phyloP scores from a whole-genome alignment of 2,888 invertebrate species.

The Lasioglossum oenotherae region DNA sequence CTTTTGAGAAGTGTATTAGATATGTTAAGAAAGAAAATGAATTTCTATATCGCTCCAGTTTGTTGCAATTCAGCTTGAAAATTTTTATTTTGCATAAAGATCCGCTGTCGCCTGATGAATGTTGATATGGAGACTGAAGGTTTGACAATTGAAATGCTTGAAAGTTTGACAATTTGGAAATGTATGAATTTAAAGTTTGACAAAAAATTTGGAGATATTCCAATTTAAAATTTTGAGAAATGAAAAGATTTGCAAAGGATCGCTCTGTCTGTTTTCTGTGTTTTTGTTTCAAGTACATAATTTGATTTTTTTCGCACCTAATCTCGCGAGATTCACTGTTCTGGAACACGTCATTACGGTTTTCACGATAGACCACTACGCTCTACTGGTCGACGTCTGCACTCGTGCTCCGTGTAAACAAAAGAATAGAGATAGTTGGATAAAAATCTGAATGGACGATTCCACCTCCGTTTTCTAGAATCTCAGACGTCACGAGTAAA shows the following conservation, averaged over 20 bases:
- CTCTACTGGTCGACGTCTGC: slow-evolving; percentile 23
- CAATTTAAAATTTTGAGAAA: not conserved
- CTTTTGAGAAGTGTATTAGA: too few species aligned
- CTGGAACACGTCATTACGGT: slow-evolving; percentile 9
- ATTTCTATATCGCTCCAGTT: too few species aligned
- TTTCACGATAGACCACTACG: not conserved
- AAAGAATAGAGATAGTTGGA: slow-evolving; percentile 51
- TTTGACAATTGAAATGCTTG: too few species aligned
- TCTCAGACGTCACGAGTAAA: slow-evolving; percentile 37
- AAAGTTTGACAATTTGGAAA: too few species aligned
- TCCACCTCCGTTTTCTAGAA: slow-evolving; percentile 30
- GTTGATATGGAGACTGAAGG: too few species aligned
- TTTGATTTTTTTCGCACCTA: not conserved
- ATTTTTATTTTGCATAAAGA: too few species aligned
- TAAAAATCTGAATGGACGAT: slow-evolving; percentile 57
- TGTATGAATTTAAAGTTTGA: not conserved
- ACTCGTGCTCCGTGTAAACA: slow-evolving; percentile 18
- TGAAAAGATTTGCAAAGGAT: too few species aligned
- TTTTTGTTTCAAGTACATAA: not conserved
- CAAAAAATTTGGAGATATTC: not conserved
- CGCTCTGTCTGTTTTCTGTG: too few species aligned
- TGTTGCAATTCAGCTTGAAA: too few species aligned
- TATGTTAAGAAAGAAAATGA: too few species aligned
- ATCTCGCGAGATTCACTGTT: not conserved
- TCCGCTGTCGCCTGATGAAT: too few species aligned